Evolutionary conservation across 2,113 vertebrate genomes (phyloP).

Genomic region (Aphelocoma coerulescens): DNA sequence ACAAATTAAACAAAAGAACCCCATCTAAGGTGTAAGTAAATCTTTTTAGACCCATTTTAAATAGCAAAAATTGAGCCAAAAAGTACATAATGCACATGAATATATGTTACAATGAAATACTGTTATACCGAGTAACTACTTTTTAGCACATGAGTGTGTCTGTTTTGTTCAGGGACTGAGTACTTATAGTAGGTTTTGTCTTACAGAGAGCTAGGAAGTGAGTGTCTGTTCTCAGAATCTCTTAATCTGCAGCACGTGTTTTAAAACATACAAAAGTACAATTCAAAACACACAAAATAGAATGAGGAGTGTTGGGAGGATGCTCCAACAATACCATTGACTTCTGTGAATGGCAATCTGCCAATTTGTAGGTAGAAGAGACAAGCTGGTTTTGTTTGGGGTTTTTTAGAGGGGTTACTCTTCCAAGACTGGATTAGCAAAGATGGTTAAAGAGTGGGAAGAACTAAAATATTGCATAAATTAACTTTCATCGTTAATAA

Average conservation of each 20-base stretch:
- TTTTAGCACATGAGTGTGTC: fast-evolving
- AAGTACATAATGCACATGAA: neutral
- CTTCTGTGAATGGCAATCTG: neutral
- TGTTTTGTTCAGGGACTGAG: neutral
- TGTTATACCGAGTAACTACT: neutral
- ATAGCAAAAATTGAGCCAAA: neutral
- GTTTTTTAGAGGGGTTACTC: neutral
- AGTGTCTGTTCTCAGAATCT: neutral
- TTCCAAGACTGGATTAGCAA: neutral
- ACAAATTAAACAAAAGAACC: neutral
- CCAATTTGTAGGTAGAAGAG: neutral
- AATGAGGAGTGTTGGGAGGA: neutral
- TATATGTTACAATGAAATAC: neutral
- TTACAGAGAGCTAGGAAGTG: neutral
- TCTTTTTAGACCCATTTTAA: neutral
- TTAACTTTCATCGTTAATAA: neutral
- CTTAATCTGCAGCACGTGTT: neutral
- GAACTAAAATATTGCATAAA: neutral
- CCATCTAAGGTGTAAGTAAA: neutral
- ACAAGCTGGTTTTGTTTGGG: neutral
- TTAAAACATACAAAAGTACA: neutral
- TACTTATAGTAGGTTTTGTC: neutral
- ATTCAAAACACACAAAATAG: neutral
- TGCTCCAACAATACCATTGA: neutral
- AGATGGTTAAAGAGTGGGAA: neutral